phyloP scores from a whole-genome alignment of 2,797 vertebrate genomes.

The Apogon hyalosoma region DNA sequence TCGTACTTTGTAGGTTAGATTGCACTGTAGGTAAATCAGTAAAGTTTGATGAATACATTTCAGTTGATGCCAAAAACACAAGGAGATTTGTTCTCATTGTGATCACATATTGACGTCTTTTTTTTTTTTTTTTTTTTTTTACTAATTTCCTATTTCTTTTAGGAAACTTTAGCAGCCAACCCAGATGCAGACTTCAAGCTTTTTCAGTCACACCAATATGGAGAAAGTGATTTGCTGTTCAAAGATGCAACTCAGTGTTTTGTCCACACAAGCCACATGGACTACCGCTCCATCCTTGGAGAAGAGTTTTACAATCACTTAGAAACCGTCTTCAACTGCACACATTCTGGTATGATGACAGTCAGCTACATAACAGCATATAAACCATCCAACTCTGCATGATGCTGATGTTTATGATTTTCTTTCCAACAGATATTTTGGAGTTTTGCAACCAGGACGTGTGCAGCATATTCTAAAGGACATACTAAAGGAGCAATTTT shows the following conservation, averaged over 20 bases:
- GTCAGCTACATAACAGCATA: neutral
- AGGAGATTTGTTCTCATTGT: neutral
- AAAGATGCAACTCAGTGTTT: constrained; percentile 89
- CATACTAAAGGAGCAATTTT: constrained; percentile 7
- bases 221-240: constrained; percentile 91
- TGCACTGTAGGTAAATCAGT: too few species aligned
- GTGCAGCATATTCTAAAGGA: constrained; percentile 84
- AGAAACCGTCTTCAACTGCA: constrained; percentile 89
- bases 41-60: too few species aligned
- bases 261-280: constrained; percentile 85
- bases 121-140: constrained; percentile 4
- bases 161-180: constrained; percentile 85
- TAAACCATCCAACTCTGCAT: neutral
- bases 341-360: constrained; percentile 83
- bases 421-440: constrained; percentile 84
- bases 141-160: neutral
- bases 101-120: neutral
- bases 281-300: constrained; percentile 87
- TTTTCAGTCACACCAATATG: constrained; percentile 87
- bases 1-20: too few species aligned
- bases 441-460: constrained; percentile 90
- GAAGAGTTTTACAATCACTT: constrained; percentile 82
- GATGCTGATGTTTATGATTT: constrained; percentile 10
- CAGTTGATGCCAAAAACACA: too few species aligned
- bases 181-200: constrained; percentile 83